Evolutionary conservation across 2,797 vertebrate genomes (phyloP), one percentile per base, ranked within the genome.

Genomic region (Intellagama lesueurii): DNA sequence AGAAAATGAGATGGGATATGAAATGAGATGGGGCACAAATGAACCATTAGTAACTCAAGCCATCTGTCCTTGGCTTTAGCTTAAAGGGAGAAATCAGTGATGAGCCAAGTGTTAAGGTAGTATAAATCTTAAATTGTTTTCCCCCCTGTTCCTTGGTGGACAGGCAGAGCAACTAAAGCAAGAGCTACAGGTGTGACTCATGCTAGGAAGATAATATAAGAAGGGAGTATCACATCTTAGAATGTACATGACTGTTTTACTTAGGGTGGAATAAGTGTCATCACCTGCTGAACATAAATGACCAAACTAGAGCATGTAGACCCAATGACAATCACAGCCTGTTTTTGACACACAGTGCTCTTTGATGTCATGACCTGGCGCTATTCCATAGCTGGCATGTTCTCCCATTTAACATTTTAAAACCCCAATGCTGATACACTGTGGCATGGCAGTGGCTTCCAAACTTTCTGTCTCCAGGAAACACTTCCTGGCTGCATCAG

Each of bases 361-460:
- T 83, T 76, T 49, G 12, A 60, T 83, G 76, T 66, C 72, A 68
- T 6, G 30, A 66, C 70, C 60, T 87, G 69, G 86, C 68, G 44
- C 26, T 7, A 72, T 73, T n/a, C 56, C 32, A 66, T 86, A 64
- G 24, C 22, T 72, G 68, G 73, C 79, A 72, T 44, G 30, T 16
- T 56, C 49, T 19, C n/a, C 32, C n/a, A 87, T 81, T 87, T 72
- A 73, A 44, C 78, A 81, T 81, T 60, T 81, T 66, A 87, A 69
- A 87, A 12, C 66, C 66, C 22, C 66, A 30, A 66, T 7, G 35
- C 28, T 82, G 52, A 32, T 87, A 72, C 28, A 72, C 32, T 14
- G 17, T 68, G 80, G 81, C 7, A 35, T 66, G 83, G 68, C 80
- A 68, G 30, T 75, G 72, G 81, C 49, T 76, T 88, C 32, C 69